Evolutionary conservation across 2,888 invertebrate genomes (phyloP).

Genomic region (Chrysotoxum bicinctum): DNA sequence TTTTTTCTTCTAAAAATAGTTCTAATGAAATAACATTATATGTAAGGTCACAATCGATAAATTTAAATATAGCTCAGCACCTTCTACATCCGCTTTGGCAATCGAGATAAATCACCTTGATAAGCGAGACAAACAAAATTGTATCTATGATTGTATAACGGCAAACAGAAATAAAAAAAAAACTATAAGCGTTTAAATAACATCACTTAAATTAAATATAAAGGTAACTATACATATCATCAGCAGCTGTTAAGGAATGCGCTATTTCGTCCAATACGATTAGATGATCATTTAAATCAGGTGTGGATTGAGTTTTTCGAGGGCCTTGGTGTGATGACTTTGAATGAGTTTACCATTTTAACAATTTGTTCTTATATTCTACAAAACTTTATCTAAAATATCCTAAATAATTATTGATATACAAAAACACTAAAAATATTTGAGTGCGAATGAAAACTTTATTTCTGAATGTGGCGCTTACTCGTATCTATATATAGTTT

Average conservation of each 20-base stretch:
- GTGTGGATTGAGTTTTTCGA: neutral
- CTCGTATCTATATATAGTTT: no score
- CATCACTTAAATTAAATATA: neutral
- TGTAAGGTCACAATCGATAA: slow-evolving; percentile 52
- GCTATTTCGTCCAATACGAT: neutral
- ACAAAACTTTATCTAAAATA: no score
- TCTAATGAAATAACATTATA: slow-evolving; percentile 51
- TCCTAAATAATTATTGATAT: no score
- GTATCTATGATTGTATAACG: slow-evolving; percentile 44
- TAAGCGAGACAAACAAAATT: slow-evolving; percentile 63
- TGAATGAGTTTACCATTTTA: no score
- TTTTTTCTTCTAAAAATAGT: slow-evolving; percentile 16
- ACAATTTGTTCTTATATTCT: no score
- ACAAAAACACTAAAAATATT: no score
- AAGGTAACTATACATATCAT: neutral
- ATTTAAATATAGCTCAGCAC: slow-evolving; percentile 27
- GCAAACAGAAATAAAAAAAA: no score
- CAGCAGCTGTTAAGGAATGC: neutral
- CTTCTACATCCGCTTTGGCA: slow-evolving; percentile 68
- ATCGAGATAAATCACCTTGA: slow-evolving; percentile 66
- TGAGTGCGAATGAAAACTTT: no score
- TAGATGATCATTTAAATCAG: slow-evolving; percentile 14
- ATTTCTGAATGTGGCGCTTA: no score
- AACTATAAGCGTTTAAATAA: slow-evolving; percentile 23
- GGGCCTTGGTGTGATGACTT: neutral